Base-by-base conservation (phyloP, 37 sponge, comb jelly and placozoan species). In the Halichondria panicea region DNA sequence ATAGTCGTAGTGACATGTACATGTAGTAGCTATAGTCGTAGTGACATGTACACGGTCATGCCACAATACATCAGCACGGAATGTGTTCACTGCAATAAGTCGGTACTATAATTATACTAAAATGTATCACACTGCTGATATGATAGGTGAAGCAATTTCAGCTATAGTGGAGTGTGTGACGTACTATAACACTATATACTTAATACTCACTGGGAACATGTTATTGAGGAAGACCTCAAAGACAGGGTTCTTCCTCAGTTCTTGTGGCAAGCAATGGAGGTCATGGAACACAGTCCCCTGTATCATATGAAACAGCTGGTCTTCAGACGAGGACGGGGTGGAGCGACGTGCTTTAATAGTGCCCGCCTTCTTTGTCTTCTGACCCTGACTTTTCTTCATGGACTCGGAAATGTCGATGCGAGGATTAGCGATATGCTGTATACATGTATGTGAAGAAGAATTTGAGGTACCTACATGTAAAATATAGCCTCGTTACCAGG, bases 181-280 rank as follows among this genome's bases (percentile, higher is more conserved):
- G n/a, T n/a, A n/a, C n/a, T n/a, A n/a, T n/a, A n/a, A n/a, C n/a
- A n/a, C n/a, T n/a, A n/a, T n/a, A n/a, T 11, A 64, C 11, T 7
- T 35, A 40, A 5, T n/a, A 22, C 55, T 64, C 40, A 77, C 77
- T 37, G 66, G 50, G 27, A 54, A 66, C 4, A 77, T 77, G 77
- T 77, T 66, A 40, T 48, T 38, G 55, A 77, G 54, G 64, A 77
- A 77, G 13, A 77, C 66, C 36, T 52, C 66, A 32, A 77, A 63
- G 13, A 77, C 30, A 2, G 21, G 25, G 50, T 32, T 66, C 27
- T 52, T 32, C 6, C 77, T 37, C 12, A 77, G 55, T 13, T 66
- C 54, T 7, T 50, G 41, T 24, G 77, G 77, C 4, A 39, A 36
- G 64, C 55, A 53, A 34, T 63, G 8, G 0, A 77, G 36, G 13